Evolutionary conservation across 2,113 vertebrate species (phyloP), one percentile per base, ranked within the genome.

Genomic region (Apodemus speciosus): DNA sequence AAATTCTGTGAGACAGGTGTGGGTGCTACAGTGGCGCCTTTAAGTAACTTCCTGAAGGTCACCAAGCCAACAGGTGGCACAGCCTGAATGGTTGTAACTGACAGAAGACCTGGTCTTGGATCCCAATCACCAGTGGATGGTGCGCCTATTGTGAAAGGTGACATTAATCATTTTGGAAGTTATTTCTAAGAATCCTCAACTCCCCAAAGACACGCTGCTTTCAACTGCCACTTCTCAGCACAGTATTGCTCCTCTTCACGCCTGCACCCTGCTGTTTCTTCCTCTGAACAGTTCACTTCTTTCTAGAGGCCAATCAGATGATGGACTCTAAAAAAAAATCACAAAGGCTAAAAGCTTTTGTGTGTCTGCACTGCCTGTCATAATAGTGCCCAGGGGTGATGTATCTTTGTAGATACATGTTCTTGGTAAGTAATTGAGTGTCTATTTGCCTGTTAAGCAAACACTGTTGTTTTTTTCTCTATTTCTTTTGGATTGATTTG

Each of bases 231-330:
- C 62, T 30, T 64, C 62, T 27, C 27, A 64, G 62, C 62, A 30
- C 23, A 43, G 3, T 53, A 92, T 92, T 88, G 73, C 27, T 93
- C 40, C 38, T 66, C 32, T 75, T 88, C 60, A 11, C 23, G 81
- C 15, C 58, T 35, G 0, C 58, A 49, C 56, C 32, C 23, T 87
- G 56, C n/a, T 49, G 2, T 79, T 93, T 85, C 53, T 8, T 79
- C 40, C 83, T 91, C 92, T 77, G 68, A 95, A 90, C 18, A 94
- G 81, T 49, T 95, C 21, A 49, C 56, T 88, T 95, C 84, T 94
- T 95, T 90, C 25, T 77, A 81, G 80, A 72, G 56, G 51, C 60
- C 71, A 85, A 38, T 94, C 51, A 89, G 35, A 94, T 85, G 89
- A 87, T 72, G 69, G 58, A 46, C 46, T 92, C 30, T 38, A 9